Evolutionary conservation across 2,113 vertebrate genomes (phyloP).

Genomic region (Fulmarus glacialis): DNA sequence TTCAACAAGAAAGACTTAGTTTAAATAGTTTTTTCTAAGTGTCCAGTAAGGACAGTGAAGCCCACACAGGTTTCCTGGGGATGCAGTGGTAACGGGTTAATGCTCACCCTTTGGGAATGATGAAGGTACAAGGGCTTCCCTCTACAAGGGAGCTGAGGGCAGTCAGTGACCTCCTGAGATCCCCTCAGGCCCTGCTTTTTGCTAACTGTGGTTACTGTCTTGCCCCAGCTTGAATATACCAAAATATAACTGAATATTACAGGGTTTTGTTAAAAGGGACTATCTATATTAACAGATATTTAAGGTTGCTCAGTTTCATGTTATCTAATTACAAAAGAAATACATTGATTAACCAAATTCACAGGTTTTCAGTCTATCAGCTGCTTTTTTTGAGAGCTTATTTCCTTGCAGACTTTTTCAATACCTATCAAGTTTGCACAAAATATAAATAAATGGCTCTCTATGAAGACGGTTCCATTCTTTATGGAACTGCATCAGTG

Average conservation of each 20-base stretch:
- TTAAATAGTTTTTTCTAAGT: background rate
- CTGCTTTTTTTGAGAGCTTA: slow-evolving; percentile 12
- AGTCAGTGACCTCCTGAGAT: background rate
- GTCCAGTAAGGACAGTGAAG: background rate
- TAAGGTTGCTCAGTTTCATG: background rate
- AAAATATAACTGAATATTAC: background rate
- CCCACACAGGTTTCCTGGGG: background rate
- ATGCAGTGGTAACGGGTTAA: background rate
- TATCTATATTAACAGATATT: background rate
- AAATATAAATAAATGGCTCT: slow-evolving; percentile 41
- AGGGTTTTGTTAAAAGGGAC: background rate
- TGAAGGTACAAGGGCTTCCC: background rate
- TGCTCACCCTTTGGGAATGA: background rate
- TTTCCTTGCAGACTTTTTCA: slow-evolving; percentile 23
- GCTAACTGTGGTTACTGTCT: background rate
- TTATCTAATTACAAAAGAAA: background rate
- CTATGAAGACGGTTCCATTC: slow-evolving; percentile 1
- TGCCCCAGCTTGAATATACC: background rate
- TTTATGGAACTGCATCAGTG: slow-evolving; percentile 38
- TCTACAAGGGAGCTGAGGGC: background rate
- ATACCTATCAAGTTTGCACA: slow-evolving; percentile 17
- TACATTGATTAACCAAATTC: background rate
- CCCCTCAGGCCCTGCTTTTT: background rate
- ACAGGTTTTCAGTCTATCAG: background rate
- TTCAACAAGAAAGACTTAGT: background rate